phyloP scores from a whole-genome alignment of 2,888 invertebrate genomes.

The Sisyra terminalis region DNA sequence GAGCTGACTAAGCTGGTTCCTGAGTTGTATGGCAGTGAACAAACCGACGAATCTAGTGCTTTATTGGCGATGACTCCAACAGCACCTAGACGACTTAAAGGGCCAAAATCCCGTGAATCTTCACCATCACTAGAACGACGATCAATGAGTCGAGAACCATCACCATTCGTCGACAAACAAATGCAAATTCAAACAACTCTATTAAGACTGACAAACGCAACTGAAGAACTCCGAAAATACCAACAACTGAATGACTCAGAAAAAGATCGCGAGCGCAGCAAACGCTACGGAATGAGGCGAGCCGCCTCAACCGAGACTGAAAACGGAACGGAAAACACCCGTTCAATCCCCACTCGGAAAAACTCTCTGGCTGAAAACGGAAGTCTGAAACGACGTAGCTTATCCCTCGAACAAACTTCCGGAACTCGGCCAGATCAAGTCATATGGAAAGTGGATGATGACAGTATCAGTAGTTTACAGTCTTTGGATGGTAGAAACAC shows the following conservation, averaged over 20 bases:
- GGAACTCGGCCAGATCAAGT: slow-evolving; percentile 35
- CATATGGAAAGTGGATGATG: slow-evolving; percentile 75
- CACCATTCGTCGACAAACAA: slow-evolving; percentile 25
- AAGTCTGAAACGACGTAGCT: slow-evolving; percentile 39
- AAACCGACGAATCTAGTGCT: slow-evolving; percentile 26
- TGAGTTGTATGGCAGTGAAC: slow-evolving; percentile 36
- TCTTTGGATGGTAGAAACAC: slow-evolving; percentile 45
- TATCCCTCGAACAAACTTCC: slow-evolving; percentile 52
- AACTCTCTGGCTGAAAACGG: slow-evolving; percentile 15
- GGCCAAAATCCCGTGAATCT: slow-evolving; percentile 52
- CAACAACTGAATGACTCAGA: slow-evolving; percentile 34
- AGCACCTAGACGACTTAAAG: slow-evolving; percentile 50
- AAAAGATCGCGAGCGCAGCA: slow-evolving; percentile 29
- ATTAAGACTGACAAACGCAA: slow-evolving; percentile 48
- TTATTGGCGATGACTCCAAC: slow-evolving; percentile 41
- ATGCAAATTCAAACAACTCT: slow-evolving; percentile 29
- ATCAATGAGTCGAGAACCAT: slow-evolving; percentile 33
- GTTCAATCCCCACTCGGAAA: slow-evolving; percentile 20
- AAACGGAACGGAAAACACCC: slow-evolving; percentile 26
- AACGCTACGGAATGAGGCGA: slow-evolving; percentile 25
- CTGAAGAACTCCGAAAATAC: slow-evolving; percentile 40
- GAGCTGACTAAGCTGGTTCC: slow-evolving; percentile 63
- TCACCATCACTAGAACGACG: slow-evolving; percentile 39
- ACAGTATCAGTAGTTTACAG: slow-evolving; percentile 70
- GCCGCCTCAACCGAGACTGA: slow-evolving; percentile 51